These are phyloP conservation scores for Prionace glauca DNA, from an alignment of 2,797 vertebrate genomes.

Conservation along the genomic window DNA sequence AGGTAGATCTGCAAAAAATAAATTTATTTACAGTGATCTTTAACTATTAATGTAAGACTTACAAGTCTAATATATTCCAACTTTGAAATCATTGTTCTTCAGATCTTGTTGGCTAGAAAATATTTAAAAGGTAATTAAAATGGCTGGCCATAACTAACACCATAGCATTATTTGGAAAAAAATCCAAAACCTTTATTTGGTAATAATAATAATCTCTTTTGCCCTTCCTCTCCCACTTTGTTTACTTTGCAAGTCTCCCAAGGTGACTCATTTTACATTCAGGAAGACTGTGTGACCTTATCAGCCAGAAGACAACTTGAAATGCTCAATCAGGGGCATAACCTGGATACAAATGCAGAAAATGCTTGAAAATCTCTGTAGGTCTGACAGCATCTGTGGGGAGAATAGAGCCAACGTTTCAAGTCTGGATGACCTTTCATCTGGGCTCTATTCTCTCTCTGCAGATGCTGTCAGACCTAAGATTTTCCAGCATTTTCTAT, in stretches of 20 bases:
- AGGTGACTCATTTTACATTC: not conserved
- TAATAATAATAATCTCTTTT: not conserved
- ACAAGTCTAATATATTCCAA: constrained; percentile 21
- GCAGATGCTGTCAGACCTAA: too few species aligned
- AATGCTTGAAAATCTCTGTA: too few species aligned
- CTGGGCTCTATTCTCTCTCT: too few species aligned
- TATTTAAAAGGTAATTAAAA: not conserved
- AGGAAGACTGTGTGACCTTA: not conserved
- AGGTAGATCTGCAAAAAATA: constrained; percentile 71
- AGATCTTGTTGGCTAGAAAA: not conserved
- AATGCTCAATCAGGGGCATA: not conserved
- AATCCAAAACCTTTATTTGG: not conserved
- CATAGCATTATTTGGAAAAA: not conserved
- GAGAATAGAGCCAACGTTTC: too few species aligned
- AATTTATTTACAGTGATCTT: constrained; percentile 42
- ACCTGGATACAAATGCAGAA: not conserved
- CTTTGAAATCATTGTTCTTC: not conserved
- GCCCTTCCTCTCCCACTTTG: not conserved
- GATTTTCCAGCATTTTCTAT: too few species aligned
- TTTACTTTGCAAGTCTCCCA: not conserved
- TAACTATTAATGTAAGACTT: constrained; percentile 26
- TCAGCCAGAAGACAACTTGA: not conserved
- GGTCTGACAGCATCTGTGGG: too few species aligned
- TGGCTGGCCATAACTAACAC: not conserved
- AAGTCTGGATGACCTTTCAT: too few species aligned